Conservation (phyloP, 2,888 invertebrate species). For the Globia sparganii region DNA sequence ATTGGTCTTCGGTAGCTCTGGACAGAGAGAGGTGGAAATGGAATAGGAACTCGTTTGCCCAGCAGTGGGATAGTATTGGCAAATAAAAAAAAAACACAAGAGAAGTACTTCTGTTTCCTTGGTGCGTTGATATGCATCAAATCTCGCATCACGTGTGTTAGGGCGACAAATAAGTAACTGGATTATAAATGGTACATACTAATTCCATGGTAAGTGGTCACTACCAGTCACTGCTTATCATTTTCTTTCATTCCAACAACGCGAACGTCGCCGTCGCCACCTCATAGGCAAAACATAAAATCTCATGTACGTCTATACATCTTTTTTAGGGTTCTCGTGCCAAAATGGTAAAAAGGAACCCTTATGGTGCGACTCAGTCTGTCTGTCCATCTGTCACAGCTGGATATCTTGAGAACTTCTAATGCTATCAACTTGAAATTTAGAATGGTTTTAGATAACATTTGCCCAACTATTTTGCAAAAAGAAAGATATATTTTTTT, state of each 20-base stretch:
- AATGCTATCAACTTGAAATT: too few species aligned
- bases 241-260: too few species aligned
- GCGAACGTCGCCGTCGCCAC: too few species aligned
- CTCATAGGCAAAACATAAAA: not conserved
- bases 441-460: too few species aligned
- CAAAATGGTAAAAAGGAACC: too few species aligned
- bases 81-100: not conserved
- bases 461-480: too few species aligned
- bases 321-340: too few species aligned
- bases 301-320: not conserved
- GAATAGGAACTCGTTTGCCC: not conserved
- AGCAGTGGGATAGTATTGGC: not conserved
- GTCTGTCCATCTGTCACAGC: too few species aligned
- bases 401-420: too few species aligned
- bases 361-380: too few species aligned
- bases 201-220: not conserved
- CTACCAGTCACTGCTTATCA: too few species aligned
- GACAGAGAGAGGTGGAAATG: not conserved
- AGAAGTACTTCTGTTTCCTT: not conserved
- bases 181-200: not conserved
- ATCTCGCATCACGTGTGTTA: not conserved
- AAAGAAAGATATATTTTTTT: too few species aligned
- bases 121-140: not conserved
- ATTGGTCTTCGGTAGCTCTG: not conserved
- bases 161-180: not conserved